These are phyloP conservation scores for Sus cebifrons DNA, from an alignment of 2,797 vertebrate genomes.

Conservation along the genomic window DNA sequence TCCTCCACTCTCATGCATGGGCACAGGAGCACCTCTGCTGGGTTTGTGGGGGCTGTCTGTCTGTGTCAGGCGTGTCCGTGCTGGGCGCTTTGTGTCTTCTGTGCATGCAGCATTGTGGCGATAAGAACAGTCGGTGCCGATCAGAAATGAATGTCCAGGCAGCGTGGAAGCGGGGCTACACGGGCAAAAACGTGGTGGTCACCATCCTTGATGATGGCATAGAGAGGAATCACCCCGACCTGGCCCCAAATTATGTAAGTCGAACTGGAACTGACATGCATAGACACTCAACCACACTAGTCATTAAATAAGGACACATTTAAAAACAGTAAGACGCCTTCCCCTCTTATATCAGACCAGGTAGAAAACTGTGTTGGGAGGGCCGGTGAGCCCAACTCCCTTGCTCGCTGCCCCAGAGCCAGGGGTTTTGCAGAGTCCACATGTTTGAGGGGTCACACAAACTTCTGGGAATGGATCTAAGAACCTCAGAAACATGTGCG, in stretches of 20 bases:
- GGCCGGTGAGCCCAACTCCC: neutral
- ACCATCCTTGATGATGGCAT: slow-evolving; percentile 93
- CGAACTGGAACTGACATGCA: neutral
- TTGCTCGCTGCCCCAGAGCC: neutral
- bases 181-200: slow-evolving; percentile 91
- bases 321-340: neutral
- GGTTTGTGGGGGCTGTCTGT: fast-evolving
- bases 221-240: slow-evolving; percentile 91
- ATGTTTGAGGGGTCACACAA: neutral
- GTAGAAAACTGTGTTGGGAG: neutral
- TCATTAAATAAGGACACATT: neutral
- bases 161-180: slow-evolving; percentile 92
- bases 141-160: slow-evolving; percentile 92
- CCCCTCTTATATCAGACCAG: neutral
- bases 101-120: slow-evolving; percentile 88
- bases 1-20: neutral
- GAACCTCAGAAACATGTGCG: fast-evolving
- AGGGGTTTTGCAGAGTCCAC: neutral
- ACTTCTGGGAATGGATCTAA: neutral
- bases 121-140: slow-evolving; percentile 90
- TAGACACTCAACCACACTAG: neutral
- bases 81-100: neutral
- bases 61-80: neutral
- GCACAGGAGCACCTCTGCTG: fast-evolving
- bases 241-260: slow-evolving; percentile 92